Evolutionary conservation across 2,797 vertebrate species (phyloP).

Genomic region (Scleropages formosus): DNA sequence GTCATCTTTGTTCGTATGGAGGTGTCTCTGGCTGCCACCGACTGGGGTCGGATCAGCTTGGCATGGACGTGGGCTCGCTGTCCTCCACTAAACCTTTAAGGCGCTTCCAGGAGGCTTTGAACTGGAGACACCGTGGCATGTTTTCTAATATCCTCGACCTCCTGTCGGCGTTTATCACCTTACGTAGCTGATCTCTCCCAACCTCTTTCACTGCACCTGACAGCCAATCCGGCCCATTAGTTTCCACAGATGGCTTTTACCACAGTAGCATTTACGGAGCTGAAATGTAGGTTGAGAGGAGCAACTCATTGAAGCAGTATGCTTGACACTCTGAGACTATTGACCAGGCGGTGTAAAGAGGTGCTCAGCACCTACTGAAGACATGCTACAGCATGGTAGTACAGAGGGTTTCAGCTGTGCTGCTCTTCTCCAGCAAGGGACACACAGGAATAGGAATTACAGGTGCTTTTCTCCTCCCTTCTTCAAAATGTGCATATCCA

Average conservation of each 20-base stretch:
- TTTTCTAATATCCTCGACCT: background rate
- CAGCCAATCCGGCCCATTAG: background rate
- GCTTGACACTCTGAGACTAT: background rate
- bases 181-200: background rate
- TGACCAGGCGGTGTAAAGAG: background rate
- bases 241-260: background rate
- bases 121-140: background rate
- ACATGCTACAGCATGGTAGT: background rate
- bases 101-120: background rate
- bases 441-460: too few relatives aligned
- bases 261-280: background rate
- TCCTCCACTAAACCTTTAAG: background rate
- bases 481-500: background rate
- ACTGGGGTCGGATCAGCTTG: background rate
- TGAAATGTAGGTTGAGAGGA: background rate
- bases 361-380: background rate
- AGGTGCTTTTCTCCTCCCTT: too few relatives aligned
- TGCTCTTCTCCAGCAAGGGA: too few relatives aligned
- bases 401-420: background rate
- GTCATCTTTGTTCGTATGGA: background rate
- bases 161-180: background rate
- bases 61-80: background rate
- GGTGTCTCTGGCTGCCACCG: background rate
- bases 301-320: background rate
- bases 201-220: background rate